phyloP scores from a whole-genome alignment of 1,140 invertebrate species.

The Calephelis nemesis region DNA sequence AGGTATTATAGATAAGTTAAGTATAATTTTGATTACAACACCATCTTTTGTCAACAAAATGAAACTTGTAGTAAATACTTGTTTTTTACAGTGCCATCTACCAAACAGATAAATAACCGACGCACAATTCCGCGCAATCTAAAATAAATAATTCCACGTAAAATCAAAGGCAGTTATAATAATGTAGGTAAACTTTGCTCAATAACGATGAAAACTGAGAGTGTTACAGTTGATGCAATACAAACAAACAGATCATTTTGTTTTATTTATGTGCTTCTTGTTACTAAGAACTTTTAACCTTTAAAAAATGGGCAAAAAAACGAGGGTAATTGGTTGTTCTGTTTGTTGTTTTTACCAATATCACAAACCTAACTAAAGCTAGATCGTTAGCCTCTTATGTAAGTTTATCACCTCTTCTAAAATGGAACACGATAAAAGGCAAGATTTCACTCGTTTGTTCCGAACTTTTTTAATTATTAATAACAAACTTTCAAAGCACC shows the following conservation, averaged over 20 bases:
- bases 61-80: not conserved
- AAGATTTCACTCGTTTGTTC: too few species aligned
- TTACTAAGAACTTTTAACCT: too few species aligned
- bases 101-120: not conserved
- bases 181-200: constrained; percentile 79
- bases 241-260: constrained; percentile 70
- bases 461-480: too few species aligned
- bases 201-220: constrained; percentile 76
- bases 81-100: not conserved
- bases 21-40: constrained; percentile 10
- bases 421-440: too few species aligned
- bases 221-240: constrained; percentile 79
- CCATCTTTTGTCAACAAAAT: not conserved
- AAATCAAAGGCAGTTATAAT: constrained; percentile 65
- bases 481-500: too few species aligned
- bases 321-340: too few species aligned
- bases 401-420: too few species aligned
- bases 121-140: constrained; percentile 16
- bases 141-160: constrained; percentile 51
- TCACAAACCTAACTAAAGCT: too few species aligned
- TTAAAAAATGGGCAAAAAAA: too few species aligned
- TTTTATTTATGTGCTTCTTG: constrained; percentile 56
- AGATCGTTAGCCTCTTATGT: too few species aligned
- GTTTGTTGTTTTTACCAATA: too few species aligned
- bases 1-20: too few species aligned